phyloP scores from a whole-genome alignment of 2,113 vertebrate genomes.

The Rattus rattus region DNA sequence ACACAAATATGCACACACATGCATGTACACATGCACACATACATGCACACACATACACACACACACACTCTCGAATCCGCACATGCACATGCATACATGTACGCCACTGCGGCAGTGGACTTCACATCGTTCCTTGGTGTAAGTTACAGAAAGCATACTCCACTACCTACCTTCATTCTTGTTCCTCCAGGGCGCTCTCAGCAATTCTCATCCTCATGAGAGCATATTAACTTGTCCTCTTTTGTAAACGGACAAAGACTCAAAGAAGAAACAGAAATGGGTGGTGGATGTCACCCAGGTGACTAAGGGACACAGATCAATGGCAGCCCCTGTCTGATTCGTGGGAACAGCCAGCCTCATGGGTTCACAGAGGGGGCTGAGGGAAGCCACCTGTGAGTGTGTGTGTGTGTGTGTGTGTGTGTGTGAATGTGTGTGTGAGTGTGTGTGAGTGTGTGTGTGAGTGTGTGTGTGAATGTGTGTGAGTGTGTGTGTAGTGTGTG shows the following conservation, averaged over 20 bases:
- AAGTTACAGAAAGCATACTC: background rate
- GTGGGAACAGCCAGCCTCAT: background rate
- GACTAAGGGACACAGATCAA: background rate
- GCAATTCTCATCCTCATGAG: background rate
- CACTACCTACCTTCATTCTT: too few relatives aligned
- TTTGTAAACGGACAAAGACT: background rate
- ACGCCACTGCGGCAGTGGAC: background rate
- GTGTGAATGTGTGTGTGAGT: too few relatives aligned
- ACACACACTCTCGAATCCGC: background rate
- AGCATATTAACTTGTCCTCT: background rate
- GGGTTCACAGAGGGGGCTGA: background rate
- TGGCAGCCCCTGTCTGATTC: background rate
- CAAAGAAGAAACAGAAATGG: background rate
- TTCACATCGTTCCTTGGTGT: background rate
- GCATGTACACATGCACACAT: too few relatives aligned
- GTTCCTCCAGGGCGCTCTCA: background rate
- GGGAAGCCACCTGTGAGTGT: background rate
- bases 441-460: too few relatives aligned
- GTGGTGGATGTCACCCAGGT: background rate
- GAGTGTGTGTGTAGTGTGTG: too few relatives aligned
- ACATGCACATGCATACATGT: background rate
- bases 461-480: too few relatives aligned
- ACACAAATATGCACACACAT: too few relatives aligned
- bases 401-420: too few relatives aligned
- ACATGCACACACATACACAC: too few relatives aligned